Base-by-base conservation (phyloP, 2,888 invertebrate genomes). In the Gastrophysa polygoni region DNA sequence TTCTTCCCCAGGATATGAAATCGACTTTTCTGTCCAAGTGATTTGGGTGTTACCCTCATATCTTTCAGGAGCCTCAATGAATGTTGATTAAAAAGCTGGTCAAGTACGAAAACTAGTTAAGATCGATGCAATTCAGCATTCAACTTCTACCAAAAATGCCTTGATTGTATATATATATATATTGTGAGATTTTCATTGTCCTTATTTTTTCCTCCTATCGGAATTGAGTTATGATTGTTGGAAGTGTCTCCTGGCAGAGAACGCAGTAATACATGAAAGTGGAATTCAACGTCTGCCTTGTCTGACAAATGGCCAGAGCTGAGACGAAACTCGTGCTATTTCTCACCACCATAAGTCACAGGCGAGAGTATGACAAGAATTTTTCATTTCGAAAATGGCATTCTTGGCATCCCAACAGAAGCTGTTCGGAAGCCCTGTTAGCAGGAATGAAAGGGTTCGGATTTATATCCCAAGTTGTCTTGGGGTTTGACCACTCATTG, bases 311-410 rank as follows among this genome's bases (percentile, higher is more conserved):
- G 64, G 63, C 62, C 54, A 59, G 61, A 65, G 63, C 68, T 66
- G 61, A 68, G 68, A 64, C 68, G 61, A 65, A 70, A 67, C 57
- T 64, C 67, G 46, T 63, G 64, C 65, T 66, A 56, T 47, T 54
- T 59, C 59, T 38, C 61, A 16, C 51, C 55, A 48, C 34, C 43
- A 56, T 61, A 61, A 57, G 60, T 56, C 63, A 60, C 60, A 56
- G 61, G 61, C 63, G 62, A 61, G 59, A 64, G 59, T 66, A 64
- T 54, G 67, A 63, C 57, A 62, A 61, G 68, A 67, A 71, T 69
- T 68, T 71, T 69, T 71, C 69, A 69, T 69, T 64, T 68, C 51
- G 34, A 57, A 62, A 61, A 64, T 66, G 58, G 58, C 62, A 50
- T 44, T 56, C 32, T 52, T 59, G 52, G 59, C 59, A 47, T 34